These are phyloP conservation scores for Oscheius sp. DNA, from an alignment of 2,888 invertebrate genomes.

Conservation along the genomic window DNA sequence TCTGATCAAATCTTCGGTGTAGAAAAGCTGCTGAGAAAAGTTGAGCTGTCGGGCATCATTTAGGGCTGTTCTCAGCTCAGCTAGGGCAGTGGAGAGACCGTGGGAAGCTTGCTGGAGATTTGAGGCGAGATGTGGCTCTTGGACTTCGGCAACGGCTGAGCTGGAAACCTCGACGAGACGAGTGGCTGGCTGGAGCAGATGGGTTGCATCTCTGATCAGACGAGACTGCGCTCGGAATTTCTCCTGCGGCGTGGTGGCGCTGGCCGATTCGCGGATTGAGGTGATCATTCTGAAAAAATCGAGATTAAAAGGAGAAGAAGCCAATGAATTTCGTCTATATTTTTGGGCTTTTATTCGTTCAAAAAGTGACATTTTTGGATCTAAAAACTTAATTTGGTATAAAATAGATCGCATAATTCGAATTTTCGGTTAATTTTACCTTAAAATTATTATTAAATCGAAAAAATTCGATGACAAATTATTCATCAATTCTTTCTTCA, in stretches of 20 bases:
- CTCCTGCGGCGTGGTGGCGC: conserved; percentile 47
- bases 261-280: conserved; percentile 57
- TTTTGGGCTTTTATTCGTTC: too few relatives aligned
- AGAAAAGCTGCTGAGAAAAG: conserved; percentile 62
- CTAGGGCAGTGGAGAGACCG: conserved; percentile 75
- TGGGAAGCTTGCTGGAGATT: conserved; percentile 72
- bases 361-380: too few relatives aligned
- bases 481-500: too few relatives aligned
- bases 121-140: conserved; percentile 73
- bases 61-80: conserved; percentile 77
- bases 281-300: conserved; percentile 48
- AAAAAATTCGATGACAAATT: too few relatives aligned
- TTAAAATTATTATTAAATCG: too few relatives aligned
- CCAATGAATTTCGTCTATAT: too few relatives aligned
- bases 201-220: conserved; percentile 63
- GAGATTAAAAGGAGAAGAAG: background rate
- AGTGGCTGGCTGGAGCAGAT: conserved; percentile 71
- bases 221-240: conserved; percentile 66
- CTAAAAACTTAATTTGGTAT: too few relatives aligned
- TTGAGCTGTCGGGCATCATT: conserved; percentile 77
- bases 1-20: conserved; percentile 64
- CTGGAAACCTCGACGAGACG: conserved; percentile 82
- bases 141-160: conserved; percentile 83
- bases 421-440: too few relatives aligned
- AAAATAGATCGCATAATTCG: too few relatives aligned